Evolutionary conservation across 2,888 invertebrate genomes (phyloP).

Genomic region (Euphydryas editha): DNA sequence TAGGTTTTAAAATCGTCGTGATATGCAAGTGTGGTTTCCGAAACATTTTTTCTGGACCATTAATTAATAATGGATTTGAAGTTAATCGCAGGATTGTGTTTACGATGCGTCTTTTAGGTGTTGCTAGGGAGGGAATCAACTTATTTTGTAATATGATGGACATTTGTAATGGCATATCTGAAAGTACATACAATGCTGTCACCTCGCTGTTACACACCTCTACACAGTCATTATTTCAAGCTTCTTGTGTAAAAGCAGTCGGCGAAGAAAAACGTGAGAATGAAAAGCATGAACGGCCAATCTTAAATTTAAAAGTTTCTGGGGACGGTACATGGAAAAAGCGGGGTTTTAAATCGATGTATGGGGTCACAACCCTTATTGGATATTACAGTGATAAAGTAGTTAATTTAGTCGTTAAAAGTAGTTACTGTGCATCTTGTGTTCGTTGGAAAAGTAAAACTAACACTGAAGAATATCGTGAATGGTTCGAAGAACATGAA

Average conservation of each 20-base stretch:
- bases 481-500: neutral
- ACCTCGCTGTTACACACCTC: neutral
- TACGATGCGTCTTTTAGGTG: conserved; percentile 15
- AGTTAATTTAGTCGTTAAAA: neutral
- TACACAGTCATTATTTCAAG: too few relatives aligned
- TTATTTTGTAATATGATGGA: conserved; percentile 16
- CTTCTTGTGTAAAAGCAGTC: neutral
- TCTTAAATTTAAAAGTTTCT: neutral
- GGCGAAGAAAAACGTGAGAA: neutral
- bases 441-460: neutral
- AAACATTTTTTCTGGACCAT: too few relatives aligned
- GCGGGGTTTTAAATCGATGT: neutral
- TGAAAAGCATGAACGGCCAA: neutral
- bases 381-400: neutral
- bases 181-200: neutral
- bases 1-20: too few relatives aligned
- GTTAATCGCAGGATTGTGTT: conserved; percentile 22
- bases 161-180: neutral
- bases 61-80: conserved; percentile 16
- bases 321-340: neutral
- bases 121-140: neutral
- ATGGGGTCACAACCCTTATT: neutral
- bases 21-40: too few relatives aligned
- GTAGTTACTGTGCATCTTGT: neutral
- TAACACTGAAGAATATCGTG: neutral